These are phyloP conservation scores for Staurois parvus DNA, from an alignment of 2,797 vertebrate species.

Conservation along the genomic window DNA sequence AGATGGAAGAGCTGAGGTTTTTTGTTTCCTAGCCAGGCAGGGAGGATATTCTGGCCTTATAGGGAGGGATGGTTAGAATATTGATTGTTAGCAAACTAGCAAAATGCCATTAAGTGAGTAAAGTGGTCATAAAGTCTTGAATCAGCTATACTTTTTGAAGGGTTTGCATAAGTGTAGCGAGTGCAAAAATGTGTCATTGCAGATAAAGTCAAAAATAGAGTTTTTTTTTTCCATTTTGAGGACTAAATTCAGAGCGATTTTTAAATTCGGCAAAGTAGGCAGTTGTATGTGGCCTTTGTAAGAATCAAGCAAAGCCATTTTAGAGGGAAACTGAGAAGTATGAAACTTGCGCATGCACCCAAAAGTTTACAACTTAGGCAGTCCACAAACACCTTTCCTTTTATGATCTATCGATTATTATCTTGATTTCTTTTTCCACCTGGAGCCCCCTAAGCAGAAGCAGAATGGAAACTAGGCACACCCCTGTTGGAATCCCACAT, in stretches of 20 bases:
- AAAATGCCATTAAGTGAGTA: conserved; percentile 28
- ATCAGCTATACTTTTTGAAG: conserved; percentile 18
- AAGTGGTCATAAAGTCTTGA: conserved; percentile 41
- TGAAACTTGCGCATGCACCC: too few relatives aligned
- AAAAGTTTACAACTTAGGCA: too few relatives aligned
- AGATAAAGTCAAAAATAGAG: not conserved
- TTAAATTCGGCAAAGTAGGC: not conserved
- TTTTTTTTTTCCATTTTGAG: not conserved
- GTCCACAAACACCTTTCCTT: too few relatives aligned
- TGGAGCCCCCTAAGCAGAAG: too few relatives aligned
- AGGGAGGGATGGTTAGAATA: conserved; percentile 35
- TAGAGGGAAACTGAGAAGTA: too few relatives aligned
- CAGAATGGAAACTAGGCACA: too few relatives aligned
- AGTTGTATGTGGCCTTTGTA: not conserved
- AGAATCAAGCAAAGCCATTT: too few relatives aligned
- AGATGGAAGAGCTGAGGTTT: conserved; percentile 65
- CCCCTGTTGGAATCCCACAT: too few relatives aligned
- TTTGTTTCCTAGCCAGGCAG: conserved; percentile 7
- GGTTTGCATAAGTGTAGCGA: too few relatives aligned
- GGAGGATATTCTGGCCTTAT: not conserved
- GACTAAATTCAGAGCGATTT: not conserved
- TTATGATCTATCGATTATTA: too few relatives aligned
- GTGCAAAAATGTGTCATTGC: not conserved
- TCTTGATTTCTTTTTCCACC: too few relatives aligned
- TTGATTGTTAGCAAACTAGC: conserved; percentile 53